These are phyloP conservation scores for Stictonetta naevosa DNA, from an alignment of 2,113 vertebrate genomes.

Conservation along the genomic window DNA sequence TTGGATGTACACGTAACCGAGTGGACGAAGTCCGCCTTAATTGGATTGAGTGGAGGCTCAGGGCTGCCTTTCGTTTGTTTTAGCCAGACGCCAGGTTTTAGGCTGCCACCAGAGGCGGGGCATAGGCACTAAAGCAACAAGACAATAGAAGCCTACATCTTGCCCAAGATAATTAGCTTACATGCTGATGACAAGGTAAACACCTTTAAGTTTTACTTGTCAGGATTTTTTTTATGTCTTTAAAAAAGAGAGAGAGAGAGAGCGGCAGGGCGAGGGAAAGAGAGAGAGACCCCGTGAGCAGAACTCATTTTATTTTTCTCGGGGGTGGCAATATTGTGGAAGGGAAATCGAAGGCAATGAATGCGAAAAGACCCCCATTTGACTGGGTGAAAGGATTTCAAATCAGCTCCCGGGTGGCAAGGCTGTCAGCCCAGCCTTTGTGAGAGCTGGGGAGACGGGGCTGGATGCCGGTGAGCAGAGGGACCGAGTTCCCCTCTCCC, in stretches of 20 bases:
- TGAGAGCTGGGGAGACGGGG: neutral
- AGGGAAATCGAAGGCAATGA: constrained; percentile 33
- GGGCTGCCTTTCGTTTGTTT: constrained; percentile 99
- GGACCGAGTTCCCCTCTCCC: neutral
- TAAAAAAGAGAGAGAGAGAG: neutral
- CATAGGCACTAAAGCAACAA: constrained; percentile 91
- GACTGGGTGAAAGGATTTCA: constrained; percentile 40
- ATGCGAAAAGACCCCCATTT: constrained; percentile 38
- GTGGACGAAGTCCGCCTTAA: constrained; percentile 99
- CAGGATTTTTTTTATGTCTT: constrained; percentile 77
- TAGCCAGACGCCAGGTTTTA: constrained; percentile 99
- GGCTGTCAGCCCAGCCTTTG: constrained; percentile 36
- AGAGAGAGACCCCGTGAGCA: constrained; percentile 30
- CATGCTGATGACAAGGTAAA: constrained; percentile 90
- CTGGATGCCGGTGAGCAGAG: constrained; percentile 29
- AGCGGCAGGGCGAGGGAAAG: neutral
- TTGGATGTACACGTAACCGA: constrained; percentile 96
- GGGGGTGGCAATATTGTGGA: constrained; percentile 46
- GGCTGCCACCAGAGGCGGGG: constrained; percentile 99
- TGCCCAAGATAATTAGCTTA: constrained; percentile 92
- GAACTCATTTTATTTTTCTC: constrained; percentile 40
- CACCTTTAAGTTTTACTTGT: constrained; percentile 87
- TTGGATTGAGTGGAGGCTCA: constrained; percentile 99
- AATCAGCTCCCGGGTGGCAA: constrained; percentile 38
- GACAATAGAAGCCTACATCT: constrained; percentile 92